These are phyloP conservation scores for Trachymyrmex septentrionalis DNA, from an alignment of 1,140 invertebrate species.

Conservation along the genomic window DNA sequence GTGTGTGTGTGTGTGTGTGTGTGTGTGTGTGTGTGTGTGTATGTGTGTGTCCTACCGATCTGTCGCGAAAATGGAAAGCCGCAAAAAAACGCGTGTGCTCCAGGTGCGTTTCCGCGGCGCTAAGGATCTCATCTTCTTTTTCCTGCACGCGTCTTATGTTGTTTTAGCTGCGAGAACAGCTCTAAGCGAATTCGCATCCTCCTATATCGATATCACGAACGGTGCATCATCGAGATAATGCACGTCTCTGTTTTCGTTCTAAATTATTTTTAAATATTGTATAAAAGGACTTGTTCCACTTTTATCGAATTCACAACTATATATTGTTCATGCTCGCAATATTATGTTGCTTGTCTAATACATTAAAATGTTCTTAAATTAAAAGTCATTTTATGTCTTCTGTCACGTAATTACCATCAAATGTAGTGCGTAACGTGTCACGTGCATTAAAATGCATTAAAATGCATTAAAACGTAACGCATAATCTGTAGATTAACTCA, in stretches of 20 bases:
- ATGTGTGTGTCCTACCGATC: neutral
- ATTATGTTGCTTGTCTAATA: neutral
- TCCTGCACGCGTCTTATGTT: slow-evolving; percentile 31
- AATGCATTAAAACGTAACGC: neutral
- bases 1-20: too few species aligned
- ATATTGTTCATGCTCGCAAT: neutral
- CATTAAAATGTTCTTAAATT: neutral
- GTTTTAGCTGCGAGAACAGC: slow-evolving; percentile 9
- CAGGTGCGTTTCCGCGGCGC: slow-evolving; percentile 34
- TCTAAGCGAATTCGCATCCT: slow-evolving; percentile 1
- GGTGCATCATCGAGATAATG: slow-evolving; percentile 11
- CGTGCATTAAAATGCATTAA: neutral
- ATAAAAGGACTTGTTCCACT: neutral
- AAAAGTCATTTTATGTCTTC: neutral
- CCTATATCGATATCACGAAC: neutral
- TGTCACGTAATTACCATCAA: neutral
- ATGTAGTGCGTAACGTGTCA: neutral
- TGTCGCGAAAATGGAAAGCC: slow-evolving; percentile 33
- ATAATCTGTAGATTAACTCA: slow-evolving; percentile 6
- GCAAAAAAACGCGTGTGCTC: slow-evolving; percentile 14
- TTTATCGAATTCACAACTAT: neutral
- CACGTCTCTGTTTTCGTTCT: neutral
- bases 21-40: neutral
- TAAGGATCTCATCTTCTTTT: slow-evolving; percentile 52
- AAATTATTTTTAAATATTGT: slow-evolving; percentile 18